Evolutionary conservation across 2,888 invertebrate genomes (phyloP), one percentile per base, ranked within the genome.

Genomic region (Tuberolachnus salignus): DNA sequence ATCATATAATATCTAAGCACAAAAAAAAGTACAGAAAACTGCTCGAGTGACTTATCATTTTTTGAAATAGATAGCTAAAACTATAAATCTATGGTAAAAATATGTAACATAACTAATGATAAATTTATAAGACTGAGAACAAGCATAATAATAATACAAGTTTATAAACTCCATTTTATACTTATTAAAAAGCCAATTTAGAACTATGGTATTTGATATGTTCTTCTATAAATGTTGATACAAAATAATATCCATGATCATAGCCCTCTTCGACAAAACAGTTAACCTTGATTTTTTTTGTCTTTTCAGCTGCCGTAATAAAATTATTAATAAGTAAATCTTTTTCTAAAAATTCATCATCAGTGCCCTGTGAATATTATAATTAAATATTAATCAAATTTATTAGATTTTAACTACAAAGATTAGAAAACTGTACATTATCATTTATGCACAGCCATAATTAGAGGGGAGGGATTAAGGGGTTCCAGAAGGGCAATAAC

Each of bases 161-260:
- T 34, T 34, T 34, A 34, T 34, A 34, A 34, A 34, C 34, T 34
- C 3, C 3, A 34, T 34, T 34, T 34, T 34, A n/a, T 16, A 49
- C 11, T 34, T 34, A 51, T 49, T 63, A 63, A 9, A 11, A 21
- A 34, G 61, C 49, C 16, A 73, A 63, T 73, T 51, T 75, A 49
- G 67, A 75, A 3, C 92, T 90, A 86, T 99, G 98, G 86, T 95
- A 95, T 80, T 89, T 90, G 81, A 99, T 90, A 85, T 99, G 98
- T 84, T 98, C 97, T 55, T 91, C 93, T 75, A 99, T 91, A 86
- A 94, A 98, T 0, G 94, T 90, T 0, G 95, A 88, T 82, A 99
- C 93, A 85, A 95, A 97, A 84, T 90, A 98, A 85, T 98, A 99
- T 69, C 94, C 92, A 86, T 99, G 99, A 86, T 98, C 97, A 85